Evolutionary conservation across 2,888 invertebrate species (phyloP).

Genomic region (Orgyia antiqua): DNA sequence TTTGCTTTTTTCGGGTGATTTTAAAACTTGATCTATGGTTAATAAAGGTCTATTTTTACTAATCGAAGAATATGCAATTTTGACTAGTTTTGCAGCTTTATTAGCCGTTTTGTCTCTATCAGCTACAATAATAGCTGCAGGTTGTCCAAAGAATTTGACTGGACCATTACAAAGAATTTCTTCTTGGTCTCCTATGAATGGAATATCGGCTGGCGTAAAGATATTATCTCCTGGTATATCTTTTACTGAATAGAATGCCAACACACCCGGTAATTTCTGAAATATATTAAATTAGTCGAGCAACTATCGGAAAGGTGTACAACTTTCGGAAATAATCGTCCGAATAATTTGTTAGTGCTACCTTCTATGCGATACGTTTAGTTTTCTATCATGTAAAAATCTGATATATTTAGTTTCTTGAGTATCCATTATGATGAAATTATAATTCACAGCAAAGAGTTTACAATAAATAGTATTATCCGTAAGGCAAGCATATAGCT

Average conservation of each 20-base stretch:
- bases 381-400: too few relatives aligned
- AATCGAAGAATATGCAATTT: conserved; percentile 68
- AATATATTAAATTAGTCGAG: too few relatives aligned
- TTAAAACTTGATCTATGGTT: conserved; percentile 34
- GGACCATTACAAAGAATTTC: conserved; percentile 62
- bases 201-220: conserved; percentile 43
- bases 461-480: too few relatives aligned
- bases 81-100: conserved; percentile 74
- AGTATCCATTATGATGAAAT: too few relatives aligned
- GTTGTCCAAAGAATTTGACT: conserved; percentile 48
- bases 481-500: too few relatives aligned
- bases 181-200: conserved; percentile 30
- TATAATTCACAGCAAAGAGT: too few relatives aligned
- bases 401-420: too few relatives aligned
- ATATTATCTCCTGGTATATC: conserved; percentile 82
- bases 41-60: conserved; percentile 36
- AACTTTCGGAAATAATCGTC: too few relatives aligned
- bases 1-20: conserved; percentile 32
- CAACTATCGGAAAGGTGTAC: too few relatives aligned
- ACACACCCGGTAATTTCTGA: conserved; percentile 79
- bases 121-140: conserved; percentile 75
- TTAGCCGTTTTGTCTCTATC: conserved; percentile 70
- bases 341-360: too few relatives aligned
- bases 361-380: too few relatives aligned
- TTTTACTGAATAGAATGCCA: conserved; percentile 79